phyloP scores from a whole-genome alignment of 2,888 invertebrate genomes.

The Teleiodes luculella region DNA sequence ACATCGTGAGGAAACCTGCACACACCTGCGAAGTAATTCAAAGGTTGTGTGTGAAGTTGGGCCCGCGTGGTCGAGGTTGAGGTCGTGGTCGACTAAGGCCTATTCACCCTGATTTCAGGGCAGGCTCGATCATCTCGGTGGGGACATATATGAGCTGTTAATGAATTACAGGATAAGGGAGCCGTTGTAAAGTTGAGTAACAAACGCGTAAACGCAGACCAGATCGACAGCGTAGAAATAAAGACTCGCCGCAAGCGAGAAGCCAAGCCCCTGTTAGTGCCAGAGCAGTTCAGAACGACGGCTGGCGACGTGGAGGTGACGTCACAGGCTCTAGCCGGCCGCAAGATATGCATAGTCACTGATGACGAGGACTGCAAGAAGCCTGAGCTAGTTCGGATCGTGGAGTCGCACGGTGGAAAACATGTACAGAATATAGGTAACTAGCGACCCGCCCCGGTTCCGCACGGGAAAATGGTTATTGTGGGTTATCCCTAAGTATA shows the following conservation, averaged over 20 bases:
- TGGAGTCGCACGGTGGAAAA: slow-evolving; percentile 57
- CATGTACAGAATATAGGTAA: slow-evolving; percentile 56
- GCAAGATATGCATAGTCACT: slow-evolving; percentile 55
- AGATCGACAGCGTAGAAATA: slow-evolving; percentile 31
- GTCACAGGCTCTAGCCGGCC: slow-evolving; percentile 49
- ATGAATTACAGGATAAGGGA: slow-evolving; percentile 40
- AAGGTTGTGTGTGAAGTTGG: too few species aligned
- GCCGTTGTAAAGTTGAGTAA: slow-evolving; percentile 54
- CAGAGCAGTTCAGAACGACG: slow-evolving; percentile 46
- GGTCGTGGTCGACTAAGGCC: too few species aligned
- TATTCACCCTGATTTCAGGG: too few species aligned
- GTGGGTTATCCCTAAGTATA: too few species aligned
- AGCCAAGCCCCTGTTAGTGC: slow-evolving; percentile 42
- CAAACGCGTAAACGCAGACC: slow-evolving; percentile 44
- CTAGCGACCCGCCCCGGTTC: too few species aligned
- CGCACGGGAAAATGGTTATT: too few species aligned
- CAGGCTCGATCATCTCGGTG: too few species aligned
- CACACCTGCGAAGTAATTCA: too few species aligned
- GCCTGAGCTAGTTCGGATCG: slow-evolving; percentile 45
- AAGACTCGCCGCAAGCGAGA: slow-evolving; percentile 44
- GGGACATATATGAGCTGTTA: too few species aligned
- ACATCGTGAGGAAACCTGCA: too few species aligned
- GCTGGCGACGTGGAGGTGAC: slow-evolving; percentile 35
- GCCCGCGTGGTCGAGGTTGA: too few species aligned
- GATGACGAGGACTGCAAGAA: slow-evolving; percentile 54